Percentiles rank a stretch among this genome's conserved stretches.
These are phyloP conservation scores for Axinella damicornis DNA, from an alignment of 37 sponge, comb jelly and placozoan species.

Conservation along the genomic window DNA sequence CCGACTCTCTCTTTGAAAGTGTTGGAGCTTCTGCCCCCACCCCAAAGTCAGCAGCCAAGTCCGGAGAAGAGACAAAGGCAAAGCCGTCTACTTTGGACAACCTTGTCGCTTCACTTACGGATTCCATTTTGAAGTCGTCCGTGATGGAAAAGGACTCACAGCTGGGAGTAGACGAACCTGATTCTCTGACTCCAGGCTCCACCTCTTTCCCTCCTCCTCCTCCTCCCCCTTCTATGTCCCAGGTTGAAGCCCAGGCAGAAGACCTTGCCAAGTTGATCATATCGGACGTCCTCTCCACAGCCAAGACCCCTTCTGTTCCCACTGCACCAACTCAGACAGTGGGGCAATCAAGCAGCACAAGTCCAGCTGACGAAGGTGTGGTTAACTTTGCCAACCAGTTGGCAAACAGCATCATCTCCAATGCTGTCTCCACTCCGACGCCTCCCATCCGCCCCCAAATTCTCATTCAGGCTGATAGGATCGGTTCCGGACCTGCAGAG, in stretches of 20 bases:
- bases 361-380: not conserved
- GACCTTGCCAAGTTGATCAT: slow-evolving; percentile 14
- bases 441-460: not conserved
- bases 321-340: not conserved
- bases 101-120: not conserved
- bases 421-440: not conserved
- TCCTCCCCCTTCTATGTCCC: too few relatives aligned
- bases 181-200: not conserved
- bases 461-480: slow-evolving; percentile 17
- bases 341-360: not conserved
- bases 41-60: not conserved
- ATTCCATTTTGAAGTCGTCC: slow-evolving; percentile 31
- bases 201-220: not conserved
- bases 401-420: slow-evolving; percentile 17
- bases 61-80: not conserved
- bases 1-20: not conserved
- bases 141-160: not conserved
- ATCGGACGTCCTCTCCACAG: not conserved
- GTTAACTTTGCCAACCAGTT: slow-evolving; percentile 6
- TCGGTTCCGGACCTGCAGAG: not conserved
- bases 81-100: too few relatives aligned
- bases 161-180: not conserved
- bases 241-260: not conserved
- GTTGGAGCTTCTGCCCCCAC: not conserved
- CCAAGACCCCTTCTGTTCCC: not conserved